Conservation (phyloP, 2,888 invertebrate genomes). For the Drosophila nr. perissopoda region DNA sequence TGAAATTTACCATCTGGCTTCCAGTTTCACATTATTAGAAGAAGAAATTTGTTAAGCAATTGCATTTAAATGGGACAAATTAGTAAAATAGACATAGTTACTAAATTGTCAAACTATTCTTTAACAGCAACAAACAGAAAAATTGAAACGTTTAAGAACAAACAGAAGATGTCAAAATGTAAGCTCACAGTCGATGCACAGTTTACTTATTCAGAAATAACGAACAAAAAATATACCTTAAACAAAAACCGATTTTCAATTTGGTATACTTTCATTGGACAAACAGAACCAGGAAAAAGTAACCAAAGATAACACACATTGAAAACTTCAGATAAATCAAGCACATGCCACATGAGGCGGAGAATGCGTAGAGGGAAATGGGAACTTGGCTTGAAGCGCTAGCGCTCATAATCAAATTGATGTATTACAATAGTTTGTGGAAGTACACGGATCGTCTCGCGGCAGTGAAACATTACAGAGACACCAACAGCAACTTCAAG, state of each 20-base stretch:
- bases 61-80: background rate
- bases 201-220: slow-evolving; percentile 30
- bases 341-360: slow-evolving; percentile 67
- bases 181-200: slow-evolving; percentile 40
- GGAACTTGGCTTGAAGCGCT: slow-evolving; percentile 37
- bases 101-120: slow-evolving; percentile 3
- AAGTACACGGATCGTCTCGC: slow-evolving; percentile 50
- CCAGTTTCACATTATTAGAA: background rate
- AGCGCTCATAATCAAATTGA: slow-evolving; percentile 77
- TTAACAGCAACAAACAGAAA: slow-evolving; percentile 1
- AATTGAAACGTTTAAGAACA: slow-evolving; percentile 47
- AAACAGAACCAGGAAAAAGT: slow-evolving; percentile 63
- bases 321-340: slow-evolving; percentile 69
- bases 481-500: slow-evolving; percentile 40
- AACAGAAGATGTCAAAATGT: slow-evolving; percentile 36
- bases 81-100: slow-evolving; percentile 1
- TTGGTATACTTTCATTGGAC: slow-evolving; percentile 68
- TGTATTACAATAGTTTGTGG: slow-evolving; percentile 78
- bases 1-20: background rate
- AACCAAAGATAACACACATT: slow-evolving; percentile 20
- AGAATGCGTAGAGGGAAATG: slow-evolving; percentile 13
- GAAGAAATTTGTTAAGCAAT: background rate
- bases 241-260: slow-evolving; percentile 38
- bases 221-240: slow-evolving; percentile 6
- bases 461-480: slow-evolving; percentile 62